These are phyloP conservation scores for Staurois parvus DNA, from an alignment of 2,797 vertebrate species.

Conservation along the genomic window DNA sequence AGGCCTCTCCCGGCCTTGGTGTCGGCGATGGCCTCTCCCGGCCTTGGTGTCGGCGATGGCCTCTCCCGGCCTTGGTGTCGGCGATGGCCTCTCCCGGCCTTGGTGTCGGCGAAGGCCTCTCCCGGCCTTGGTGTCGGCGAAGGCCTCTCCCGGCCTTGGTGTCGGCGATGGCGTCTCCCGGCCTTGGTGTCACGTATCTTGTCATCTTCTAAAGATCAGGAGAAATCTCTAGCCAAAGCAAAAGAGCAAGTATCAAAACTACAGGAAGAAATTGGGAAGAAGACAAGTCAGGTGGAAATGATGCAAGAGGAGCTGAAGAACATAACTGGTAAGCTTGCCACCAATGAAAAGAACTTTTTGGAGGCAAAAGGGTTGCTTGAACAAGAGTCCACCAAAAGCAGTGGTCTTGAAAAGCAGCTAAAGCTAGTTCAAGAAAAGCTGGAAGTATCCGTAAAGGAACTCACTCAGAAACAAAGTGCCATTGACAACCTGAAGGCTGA, in stretches of 20 bases:
- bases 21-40: too few relatives aligned
- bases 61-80: too few relatives aligned
- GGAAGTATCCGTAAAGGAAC: conserved; percentile 70
- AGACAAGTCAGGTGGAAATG: conserved; percentile 70
- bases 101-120: too few relatives aligned
- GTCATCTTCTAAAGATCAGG: conserved; percentile 61
- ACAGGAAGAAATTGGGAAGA: conserved; percentile 73
- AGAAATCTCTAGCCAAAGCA: conserved; percentile 69
- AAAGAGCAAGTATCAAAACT: conserved; percentile 74
- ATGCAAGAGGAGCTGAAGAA: conserved; percentile 75
- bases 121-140: too few relatives aligned
- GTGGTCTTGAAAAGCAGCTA: conserved; percentile 75
- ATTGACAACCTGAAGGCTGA: conserved; percentile 69
- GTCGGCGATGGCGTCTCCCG: too few relatives aligned
- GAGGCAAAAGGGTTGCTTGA: conserved; percentile 73
- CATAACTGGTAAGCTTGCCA: conserved; percentile 71
- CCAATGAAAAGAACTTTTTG: conserved; percentile 76
- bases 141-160: too few relatives aligned
- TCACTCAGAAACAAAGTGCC: conserved; percentile 69
- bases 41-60: too few relatives aligned
- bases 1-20: too few relatives aligned
- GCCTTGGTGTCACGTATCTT: conserved; percentile 66
- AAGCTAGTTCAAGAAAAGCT: conserved; percentile 73
- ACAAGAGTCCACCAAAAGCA: conserved; percentile 74
- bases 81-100: too few relatives aligned